phyloP scores from a whole-genome alignment of 2,888 invertebrate genomes.

The Pachydiplax longipennis region DNA sequence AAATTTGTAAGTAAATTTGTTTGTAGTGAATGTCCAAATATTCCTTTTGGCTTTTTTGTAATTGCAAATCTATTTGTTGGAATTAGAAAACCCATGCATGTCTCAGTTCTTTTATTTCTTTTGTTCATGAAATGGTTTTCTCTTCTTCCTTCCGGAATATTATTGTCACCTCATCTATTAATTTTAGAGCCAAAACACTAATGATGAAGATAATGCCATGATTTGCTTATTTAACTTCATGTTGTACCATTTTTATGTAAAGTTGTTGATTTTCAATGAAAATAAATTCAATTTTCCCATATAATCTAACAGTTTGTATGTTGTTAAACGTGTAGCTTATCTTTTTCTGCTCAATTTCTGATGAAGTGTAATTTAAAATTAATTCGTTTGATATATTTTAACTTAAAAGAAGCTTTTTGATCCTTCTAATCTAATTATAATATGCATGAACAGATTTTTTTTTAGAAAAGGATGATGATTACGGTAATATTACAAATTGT shows the following conservation, averaged over 20 bases:
- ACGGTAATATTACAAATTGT: no score
- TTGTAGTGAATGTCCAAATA: not conserved
- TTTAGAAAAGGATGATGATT: no score
- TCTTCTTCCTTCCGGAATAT: not conserved
- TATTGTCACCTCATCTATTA: not conserved
- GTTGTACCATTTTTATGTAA: not conserved
- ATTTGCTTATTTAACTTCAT: no score
- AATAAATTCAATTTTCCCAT: not conserved
- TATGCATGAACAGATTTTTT: no score
- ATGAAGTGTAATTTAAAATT: not conserved
- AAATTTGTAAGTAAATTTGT: constrained; percentile 4
- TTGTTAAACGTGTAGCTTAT: no score
- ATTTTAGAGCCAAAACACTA: no score
- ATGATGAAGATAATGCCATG: not conserved
- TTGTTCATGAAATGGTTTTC: not conserved
- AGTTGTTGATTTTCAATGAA: not conserved
- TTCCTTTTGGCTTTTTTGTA: not conserved
- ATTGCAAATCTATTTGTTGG: not conserved
- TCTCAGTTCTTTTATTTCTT: not conserved
- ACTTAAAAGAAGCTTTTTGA: not conserved
- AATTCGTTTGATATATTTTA: not conserved
- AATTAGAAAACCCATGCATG: not conserved
- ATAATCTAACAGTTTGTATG: not conserved
- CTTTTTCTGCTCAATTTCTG: not conserved
- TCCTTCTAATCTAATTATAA: no score